Evolutionary conservation across 2,113 vertebrate species (phyloP).

Genomic region (Elachura formosa): DNA sequence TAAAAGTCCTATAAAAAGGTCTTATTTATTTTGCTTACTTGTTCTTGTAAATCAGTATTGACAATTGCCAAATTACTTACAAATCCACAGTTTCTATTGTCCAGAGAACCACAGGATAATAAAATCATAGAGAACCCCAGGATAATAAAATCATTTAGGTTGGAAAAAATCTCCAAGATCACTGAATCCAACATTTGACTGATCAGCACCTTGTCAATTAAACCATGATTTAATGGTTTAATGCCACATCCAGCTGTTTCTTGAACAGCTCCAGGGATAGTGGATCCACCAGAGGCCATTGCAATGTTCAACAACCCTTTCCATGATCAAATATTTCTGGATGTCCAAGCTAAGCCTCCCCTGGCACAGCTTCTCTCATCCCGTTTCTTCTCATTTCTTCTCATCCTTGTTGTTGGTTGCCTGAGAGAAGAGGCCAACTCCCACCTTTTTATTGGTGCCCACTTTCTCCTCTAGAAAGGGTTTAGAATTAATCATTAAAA

Average conservation of each 20-base stretch:
- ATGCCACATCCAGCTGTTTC: not conserved
- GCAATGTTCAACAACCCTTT: not conserved
- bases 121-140: not conserved
- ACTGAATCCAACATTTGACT: not conserved
- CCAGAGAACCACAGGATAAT: not conserved
- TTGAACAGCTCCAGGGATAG: not conserved
- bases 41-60: not conserved
- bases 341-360: not conserved
- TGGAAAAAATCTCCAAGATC: not conserved
- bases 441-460: not conserved
- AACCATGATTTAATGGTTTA: fast-evolving
- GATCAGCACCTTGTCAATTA: not conserved
- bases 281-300: not conserved
- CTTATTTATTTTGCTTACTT: not conserved
- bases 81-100: not conserved
- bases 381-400: no score
- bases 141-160: not conserved
- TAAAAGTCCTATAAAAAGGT: not conserved
- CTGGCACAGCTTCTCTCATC: not conserved
- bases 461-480: not conserved
- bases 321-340: not conserved
- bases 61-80: not conserved
- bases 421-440: not conserved
- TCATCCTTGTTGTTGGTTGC: not conserved
- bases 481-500: not conserved